These are phyloP conservation scores for Prionace glauca DNA, from an alignment of 2,797 vertebrate genomes.

Conservation along the genomic window DNA sequence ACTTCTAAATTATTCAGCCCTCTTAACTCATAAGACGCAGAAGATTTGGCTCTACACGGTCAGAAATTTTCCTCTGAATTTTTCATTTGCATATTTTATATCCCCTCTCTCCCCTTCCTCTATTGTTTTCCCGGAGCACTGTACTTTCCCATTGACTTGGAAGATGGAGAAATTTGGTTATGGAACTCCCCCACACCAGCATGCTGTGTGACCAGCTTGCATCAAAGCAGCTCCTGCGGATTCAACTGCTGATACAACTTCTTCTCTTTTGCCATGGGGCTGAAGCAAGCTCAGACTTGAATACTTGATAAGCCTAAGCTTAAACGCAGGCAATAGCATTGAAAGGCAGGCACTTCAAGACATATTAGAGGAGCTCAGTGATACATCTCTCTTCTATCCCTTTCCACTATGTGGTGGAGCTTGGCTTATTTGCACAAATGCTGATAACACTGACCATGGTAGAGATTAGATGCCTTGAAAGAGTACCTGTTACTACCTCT, in stretches of 20 bases:
- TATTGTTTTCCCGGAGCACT: background rate
- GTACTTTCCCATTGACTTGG: background rate
- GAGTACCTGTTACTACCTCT: background rate
- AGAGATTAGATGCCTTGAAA: background rate
- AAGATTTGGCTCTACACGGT: conserved; percentile 7
- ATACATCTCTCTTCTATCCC: background rate
- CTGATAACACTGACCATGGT: background rate
- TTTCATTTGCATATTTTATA: background rate
- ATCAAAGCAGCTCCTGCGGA: background rate
- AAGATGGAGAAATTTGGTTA: background rate
- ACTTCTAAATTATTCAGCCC: conserved; percentile 25
- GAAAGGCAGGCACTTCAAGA: background rate
- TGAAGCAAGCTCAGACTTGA: background rate
- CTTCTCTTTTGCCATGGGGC: background rate
- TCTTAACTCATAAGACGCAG: background rate
- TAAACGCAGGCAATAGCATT: background rate
- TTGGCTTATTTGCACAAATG: background rate
- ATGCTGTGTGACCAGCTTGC: background rate
- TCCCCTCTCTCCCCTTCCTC: background rate
- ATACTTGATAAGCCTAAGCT: background rate
- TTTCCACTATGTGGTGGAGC: background rate
- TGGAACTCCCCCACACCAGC: background rate
- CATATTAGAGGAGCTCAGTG: background rate
- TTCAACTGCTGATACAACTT: background rate
- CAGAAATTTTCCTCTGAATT: background rate